phyloP scores from a whole-genome alignment of 2,888 invertebrate species.

The Phalangium opilio region DNA sequence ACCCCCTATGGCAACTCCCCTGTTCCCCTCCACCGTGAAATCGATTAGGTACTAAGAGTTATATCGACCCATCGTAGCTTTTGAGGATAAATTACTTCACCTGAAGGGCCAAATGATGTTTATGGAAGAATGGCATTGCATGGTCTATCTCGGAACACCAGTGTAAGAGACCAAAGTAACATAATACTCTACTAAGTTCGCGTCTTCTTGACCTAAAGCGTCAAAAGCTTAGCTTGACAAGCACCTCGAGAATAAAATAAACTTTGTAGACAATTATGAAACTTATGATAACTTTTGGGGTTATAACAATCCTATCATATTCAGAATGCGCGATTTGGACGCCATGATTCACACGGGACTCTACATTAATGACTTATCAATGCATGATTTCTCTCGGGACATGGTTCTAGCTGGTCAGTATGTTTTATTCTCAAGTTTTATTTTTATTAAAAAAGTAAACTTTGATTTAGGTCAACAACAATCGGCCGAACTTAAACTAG shows the following conservation, averaged over 20 bases:
- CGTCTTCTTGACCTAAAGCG: background rate
- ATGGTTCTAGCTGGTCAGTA: conserved; percentile 42
- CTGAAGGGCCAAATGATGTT: conserved; percentile 96
- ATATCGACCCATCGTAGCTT: conserved; percentile 28
- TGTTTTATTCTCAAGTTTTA: no score
- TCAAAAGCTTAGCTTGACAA: background rate
- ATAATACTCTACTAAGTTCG: no score
- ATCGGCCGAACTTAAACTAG: conserved; percentile 85
- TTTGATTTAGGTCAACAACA: conserved; percentile 48
- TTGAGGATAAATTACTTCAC: conserved; percentile 36
- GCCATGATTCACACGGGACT: conserved; percentile 80
- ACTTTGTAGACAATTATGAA: no score
- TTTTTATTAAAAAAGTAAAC: no score
- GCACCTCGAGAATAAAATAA: background rate
- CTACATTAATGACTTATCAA: conserved; percentile 95
- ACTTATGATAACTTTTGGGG: no score
- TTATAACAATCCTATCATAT: conserved; percentile 8
- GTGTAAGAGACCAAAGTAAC: conserved; percentile 40
- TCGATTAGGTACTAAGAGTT: no score
- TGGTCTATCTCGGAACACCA: conserved; percentile 91
- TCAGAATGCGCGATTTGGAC: conserved; percentile 74
- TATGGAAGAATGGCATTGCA: conserved; percentile 95
- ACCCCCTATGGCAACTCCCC: no score
- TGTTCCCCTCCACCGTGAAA: no score
- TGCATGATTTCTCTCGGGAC: conserved; percentile 90